Conservation (phyloP, 2,888 invertebrate genomes). For the Fragum fragum region DNA sequence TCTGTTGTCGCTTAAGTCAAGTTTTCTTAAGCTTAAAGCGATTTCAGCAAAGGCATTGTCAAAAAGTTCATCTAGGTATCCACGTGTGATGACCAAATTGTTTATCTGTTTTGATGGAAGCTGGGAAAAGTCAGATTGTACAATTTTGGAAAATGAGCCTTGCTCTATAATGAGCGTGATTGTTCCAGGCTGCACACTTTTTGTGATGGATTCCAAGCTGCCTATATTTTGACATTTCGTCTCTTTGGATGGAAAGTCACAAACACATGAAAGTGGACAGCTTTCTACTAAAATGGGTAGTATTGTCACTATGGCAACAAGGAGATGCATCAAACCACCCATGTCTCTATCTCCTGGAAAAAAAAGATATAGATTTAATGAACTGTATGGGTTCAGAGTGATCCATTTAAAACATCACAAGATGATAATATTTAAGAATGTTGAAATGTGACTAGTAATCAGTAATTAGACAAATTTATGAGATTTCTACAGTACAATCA, state of each 20-base stretch:
- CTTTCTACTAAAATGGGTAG: background rate
- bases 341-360: background rate
- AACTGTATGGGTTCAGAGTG: no score
- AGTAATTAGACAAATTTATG: no score
- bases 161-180: constrained; percentile 38
- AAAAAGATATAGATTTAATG: no score
- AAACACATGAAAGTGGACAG: constrained; percentile 50
- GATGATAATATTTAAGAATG: no score
- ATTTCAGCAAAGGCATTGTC: constrained; percentile 66
- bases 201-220: constrained; percentile 28
- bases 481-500: no score
- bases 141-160: constrained; percentile 43
- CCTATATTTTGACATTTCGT: constrained; percentile 22
- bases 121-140: constrained; percentile 57
- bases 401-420: no score
- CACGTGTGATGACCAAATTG: constrained; percentile 57
- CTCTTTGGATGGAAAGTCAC: constrained; percentile 24
- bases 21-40: constrained; percentile 1
- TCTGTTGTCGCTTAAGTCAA: constrained; percentile 69
- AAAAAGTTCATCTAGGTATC: constrained; percentile 63
- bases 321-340: background rate
- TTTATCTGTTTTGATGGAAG: constrained; percentile 48
- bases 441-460: no score
- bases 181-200: constrained; percentile 48
- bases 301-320: constrained; percentile 5